These are phyloP conservation scores for Eupeodes luniger DNA, from an alignment of 2,888 invertebrate genomes.

Conservation along the genomic window DNA sequence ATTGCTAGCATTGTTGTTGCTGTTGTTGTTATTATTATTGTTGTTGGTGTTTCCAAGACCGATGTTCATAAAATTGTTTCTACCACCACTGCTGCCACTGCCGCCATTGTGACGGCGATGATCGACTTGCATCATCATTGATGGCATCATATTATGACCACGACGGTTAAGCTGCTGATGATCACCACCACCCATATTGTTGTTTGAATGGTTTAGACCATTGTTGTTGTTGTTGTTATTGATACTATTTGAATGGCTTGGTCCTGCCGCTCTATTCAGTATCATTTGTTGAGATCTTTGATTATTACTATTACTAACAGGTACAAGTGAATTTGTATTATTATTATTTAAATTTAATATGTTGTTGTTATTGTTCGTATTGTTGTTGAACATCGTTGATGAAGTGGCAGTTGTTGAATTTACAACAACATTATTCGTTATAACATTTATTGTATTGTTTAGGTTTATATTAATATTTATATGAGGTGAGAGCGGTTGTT, in stretches of 20 bases:
- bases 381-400: conserved; percentile 63
- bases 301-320: conserved; percentile 78
- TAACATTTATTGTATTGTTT: conserved; percentile 73
- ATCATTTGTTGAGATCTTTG: conserved; percentile 79
- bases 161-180: conserved; percentile 75
- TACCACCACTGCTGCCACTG: conserved; percentile 37
- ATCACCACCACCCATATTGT: conserved; percentile 67
- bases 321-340: conserved; percentile 74
- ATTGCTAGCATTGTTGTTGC: conserved; percentile 74
- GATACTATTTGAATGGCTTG: conserved; percentile 78
- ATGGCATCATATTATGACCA: conserved; percentile 67
- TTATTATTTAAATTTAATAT: conserved; percentile 67
- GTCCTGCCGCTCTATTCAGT: conserved; percentile 78
- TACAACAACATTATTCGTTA: conserved; percentile 68
- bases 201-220: conserved; percentile 62
- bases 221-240: conserved; percentile 71
- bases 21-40: conserved; percentile 67
- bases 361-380: conserved; percentile 64
- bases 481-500: conserved; percentile 75
- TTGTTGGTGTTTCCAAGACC: conserved; percentile 59
- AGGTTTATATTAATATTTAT: conserved; percentile 74
- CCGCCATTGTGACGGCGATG: conserved; percentile 68
- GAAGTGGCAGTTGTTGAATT: conserved; percentile 57
- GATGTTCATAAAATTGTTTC: conserved; percentile 67
- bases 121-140: conserved; percentile 67